Evolutionary conservation across 1,140 invertebrate species (phyloP), one percentile per base, ranked within the genome.

Genomic region (Drosophila burlai): DNA sequence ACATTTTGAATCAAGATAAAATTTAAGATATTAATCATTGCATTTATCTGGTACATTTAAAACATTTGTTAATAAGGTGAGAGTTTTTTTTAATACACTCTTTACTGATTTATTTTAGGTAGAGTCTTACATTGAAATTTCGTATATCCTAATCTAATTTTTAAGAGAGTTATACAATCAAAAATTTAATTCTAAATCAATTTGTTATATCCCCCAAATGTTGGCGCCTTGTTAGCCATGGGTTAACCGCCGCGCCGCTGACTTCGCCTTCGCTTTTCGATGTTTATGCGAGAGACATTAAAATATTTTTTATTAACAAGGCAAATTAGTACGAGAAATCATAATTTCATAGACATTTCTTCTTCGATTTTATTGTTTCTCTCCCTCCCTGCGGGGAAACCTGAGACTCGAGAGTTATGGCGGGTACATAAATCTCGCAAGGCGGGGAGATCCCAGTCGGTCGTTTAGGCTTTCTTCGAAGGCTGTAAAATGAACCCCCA

Each of bases 241-340:
- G 69, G 72, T 64, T 75, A 75, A 75, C 10, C 29, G 31, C 24
- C 31, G 0, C 11, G 2, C 10, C 18, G n/a, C 21, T 31, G 26
- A 18, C 40, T 68, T 57, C 36, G 36, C 36, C 36, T 38, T 13
- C 4, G 36, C 36, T 2, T 15, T 58, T 62, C 47, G 49, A 80
- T 82, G 52, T 84, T 81, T 76, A 72, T 80, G 80, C 36, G 34
- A 71, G 67, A 57, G 75, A 57, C 83, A 77, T 72, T 62, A 77
- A 85, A 90, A 81, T 76, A 69, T 79, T 75, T 87, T 89, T 89
- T 89, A 89, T 89, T 84, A 89, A 89, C 84, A 84, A 89, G 46
- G 71, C 47, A 91, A 90, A 90, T 90, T 90, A 90, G 85, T 80
- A 45, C 52, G 58, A 73, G 81, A 85, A 90, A 90, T 90, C 85